Evolutionary conservation across 92 coral and sea anemone species (phyloP).

Genomic region (Epizoanthus scotinus): DNA sequence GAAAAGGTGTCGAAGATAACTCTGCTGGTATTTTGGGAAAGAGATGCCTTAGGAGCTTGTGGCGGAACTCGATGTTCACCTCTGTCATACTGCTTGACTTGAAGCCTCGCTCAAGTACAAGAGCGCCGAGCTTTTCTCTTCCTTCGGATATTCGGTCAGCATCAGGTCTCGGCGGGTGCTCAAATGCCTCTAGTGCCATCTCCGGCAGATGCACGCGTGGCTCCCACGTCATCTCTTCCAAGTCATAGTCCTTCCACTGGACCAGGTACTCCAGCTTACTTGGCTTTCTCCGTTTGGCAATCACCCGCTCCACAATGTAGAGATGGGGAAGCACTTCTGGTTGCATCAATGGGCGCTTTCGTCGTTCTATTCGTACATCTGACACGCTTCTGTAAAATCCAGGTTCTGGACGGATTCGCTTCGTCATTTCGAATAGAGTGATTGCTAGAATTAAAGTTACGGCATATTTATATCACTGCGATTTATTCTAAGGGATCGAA

Average conservation of each 20-base stretch:
- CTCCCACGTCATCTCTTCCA: background rate
- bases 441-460: too few species aligned
- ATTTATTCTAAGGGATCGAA: too few species aligned
- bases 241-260: background rate
- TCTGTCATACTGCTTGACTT: background rate
- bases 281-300: background rate
- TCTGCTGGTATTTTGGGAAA: conserved; percentile 41
- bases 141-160: background rate
- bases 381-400: too few species aligned
- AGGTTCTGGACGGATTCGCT: too few species aligned
- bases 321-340: too few species aligned
- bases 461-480: too few species aligned
- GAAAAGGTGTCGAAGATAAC: conserved; percentile 24
- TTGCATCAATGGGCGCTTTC: too few species aligned
- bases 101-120: conserved; percentile 36
- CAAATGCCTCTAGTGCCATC: background rate
- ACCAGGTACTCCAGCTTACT: background rate
- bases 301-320: too few species aligned
- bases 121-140: conserved; percentile 4
- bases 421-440: too few species aligned
- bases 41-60: conserved; percentile 12
- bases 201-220: background rate
- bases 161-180: background rate
- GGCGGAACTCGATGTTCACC: conserved; percentile 26
- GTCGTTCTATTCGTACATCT: too few species aligned